These are phyloP conservation scores for Cremastinae sp. DNA, from an alignment of 2,888 invertebrate genomes.

Conservation along the genomic window DNA sequence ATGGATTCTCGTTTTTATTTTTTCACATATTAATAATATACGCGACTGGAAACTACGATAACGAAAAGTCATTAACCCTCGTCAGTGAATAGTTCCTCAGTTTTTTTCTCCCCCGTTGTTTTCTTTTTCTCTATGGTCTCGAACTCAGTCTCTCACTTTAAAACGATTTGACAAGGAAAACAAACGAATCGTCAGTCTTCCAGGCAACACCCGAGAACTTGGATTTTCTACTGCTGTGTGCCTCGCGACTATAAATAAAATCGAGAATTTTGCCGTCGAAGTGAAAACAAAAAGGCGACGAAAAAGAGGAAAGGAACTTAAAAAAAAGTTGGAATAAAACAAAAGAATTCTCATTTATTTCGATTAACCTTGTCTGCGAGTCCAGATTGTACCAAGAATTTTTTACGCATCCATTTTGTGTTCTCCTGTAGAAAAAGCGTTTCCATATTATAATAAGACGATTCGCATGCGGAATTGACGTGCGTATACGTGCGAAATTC, in stretches of 20 bases:
- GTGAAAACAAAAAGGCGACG: not conserved
- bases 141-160: conserved; percentile 60
- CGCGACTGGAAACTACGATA: conserved; percentile 23
- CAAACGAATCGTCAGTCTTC: conserved; percentile 72
- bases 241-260: conserved; percentile 36
- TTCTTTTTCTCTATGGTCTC: conserved; percentile 56
- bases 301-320: not conserved
- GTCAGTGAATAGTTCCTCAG: conserved; percentile 10
- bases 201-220: conserved; percentile 32
- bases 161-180: conserved; percentile 72
- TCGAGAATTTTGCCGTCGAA: not conserved
- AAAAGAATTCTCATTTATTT: no score
- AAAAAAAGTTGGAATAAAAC: no score
- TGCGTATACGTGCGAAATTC: conserved; percentile 59
- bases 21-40: not conserved
- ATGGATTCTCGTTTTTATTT: not conserved
- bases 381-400: conserved; percentile 19
- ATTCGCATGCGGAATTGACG: conserved; percentile 63
- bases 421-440: conserved; percentile 21
- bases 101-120: no score
- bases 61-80: conserved; percentile 34
- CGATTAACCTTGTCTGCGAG: not conserved
- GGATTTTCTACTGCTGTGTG: conserved; percentile 13
- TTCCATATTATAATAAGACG: conserved; percentile 59
- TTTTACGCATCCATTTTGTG: conserved; percentile 35